A percentile compares a stretch with the other conserved stretches of the same genome.
Conservation (phyloP, 2,113 vertebrate genomes). For the Porphyrio hochstetteri region DNA sequence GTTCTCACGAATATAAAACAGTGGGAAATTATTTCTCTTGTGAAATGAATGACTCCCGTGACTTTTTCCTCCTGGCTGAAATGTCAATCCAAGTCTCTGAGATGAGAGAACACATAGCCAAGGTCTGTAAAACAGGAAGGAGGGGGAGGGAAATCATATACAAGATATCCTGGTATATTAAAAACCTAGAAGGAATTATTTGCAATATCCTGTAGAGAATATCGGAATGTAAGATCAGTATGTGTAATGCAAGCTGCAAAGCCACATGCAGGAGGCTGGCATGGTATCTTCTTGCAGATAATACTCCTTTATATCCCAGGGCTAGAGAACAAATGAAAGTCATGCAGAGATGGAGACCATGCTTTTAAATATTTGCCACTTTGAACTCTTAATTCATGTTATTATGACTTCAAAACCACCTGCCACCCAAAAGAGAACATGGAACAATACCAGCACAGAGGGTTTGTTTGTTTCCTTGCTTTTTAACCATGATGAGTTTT, state of each 20-base stretch:
- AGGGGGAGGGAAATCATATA: neutral
- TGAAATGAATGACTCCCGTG: neutral
- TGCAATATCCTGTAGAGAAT: constrained; percentile 69
- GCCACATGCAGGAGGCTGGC: neutral
- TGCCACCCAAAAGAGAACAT: neutral
- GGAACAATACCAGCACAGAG: neutral
- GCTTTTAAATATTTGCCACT: neutral
- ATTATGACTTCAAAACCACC: constrained; percentile 31
- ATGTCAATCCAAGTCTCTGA: neutral
- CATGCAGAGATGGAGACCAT: neutral
- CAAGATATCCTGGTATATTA: constrained; percentile 52
- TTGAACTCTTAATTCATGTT: constrained; percentile 34
- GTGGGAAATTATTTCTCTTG: neutral
- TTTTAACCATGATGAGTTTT: neutral
- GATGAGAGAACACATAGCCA: neutral
- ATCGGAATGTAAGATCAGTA: constrained; percentile 33
- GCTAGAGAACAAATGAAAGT: neutral
- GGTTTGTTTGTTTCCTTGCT: neutral
- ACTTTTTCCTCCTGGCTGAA: constrained; percentile 36
- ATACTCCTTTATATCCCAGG: neutral
- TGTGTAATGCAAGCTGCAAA: neutral
- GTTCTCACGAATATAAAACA: neutral
- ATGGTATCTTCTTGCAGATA: neutral
- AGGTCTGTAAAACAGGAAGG: neutral
- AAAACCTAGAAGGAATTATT: constrained; percentile 51